A percentile compares a stretch with the other conserved stretches of the same genome.
Conservation (phyloP, 2,113 vertebrate species). For the Rostratula benghalensis region DNA sequence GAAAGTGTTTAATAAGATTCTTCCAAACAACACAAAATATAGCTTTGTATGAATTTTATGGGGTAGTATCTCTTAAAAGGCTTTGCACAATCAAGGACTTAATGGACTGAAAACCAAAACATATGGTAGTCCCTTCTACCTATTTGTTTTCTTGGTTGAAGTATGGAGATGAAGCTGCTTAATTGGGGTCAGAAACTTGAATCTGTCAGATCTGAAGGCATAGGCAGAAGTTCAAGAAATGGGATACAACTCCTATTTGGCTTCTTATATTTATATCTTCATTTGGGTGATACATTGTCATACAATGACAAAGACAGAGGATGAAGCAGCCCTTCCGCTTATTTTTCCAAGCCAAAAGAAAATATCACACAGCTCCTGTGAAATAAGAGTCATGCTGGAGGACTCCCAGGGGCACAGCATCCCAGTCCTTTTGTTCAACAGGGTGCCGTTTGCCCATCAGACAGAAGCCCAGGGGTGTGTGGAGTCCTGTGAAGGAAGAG, state of each 20-base stretch:
- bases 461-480: accelerated
- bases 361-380: background rate
- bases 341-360: background rate
- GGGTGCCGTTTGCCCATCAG: background rate
- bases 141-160: background rate
- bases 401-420: background rate
- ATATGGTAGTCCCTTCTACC: background rate
- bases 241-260: background rate
- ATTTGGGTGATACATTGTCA: background rate
- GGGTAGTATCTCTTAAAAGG: conserved; percentile 5
- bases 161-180: background rate
- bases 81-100: conserved; percentile 8
- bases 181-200: conserved; percentile 16
- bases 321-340: background rate
- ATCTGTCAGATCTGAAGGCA: background rate
- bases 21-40: conserved; percentile 54
- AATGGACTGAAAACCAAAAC: conserved; percentile 17
- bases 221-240: background rate
- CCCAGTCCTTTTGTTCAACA: background rate
- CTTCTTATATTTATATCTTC: background rate
- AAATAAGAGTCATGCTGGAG: background rate
- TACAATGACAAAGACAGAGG: background rate
- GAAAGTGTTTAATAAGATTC: conserved; percentile 73
- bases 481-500: background rate
- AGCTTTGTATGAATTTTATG: conserved; percentile 8